Evolutionary conservation across 2,113 vertebrate genomes (phyloP), one percentile per base, ranked within the genome.

Genomic region (Uropsilus gracilis): DNA sequence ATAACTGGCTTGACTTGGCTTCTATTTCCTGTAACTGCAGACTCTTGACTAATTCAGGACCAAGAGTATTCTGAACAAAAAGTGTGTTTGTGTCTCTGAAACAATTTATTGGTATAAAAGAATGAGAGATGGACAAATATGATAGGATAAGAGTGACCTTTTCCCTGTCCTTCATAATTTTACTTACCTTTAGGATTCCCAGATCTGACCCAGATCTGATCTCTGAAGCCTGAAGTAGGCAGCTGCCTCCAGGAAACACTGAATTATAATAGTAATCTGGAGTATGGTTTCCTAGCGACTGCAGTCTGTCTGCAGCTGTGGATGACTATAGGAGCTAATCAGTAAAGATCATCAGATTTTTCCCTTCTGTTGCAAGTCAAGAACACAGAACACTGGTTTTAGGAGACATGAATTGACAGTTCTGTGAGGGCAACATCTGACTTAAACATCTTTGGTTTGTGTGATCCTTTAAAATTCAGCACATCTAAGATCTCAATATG

Each of bases 221-320:
- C 75, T 94, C 55, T 81, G 91, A 97, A 42, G 94, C 96, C 34
- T 94, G 86, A 91, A 95, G 91, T 86, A 53, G 64, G 64, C 48
- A 73, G 55, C 32, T 94, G 89, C 95, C 96, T 89, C 50, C 28
- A 17, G 97, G 96, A 95, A 84, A 86, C 61, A 50, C 24, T 86
- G 63, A 55, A 39, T 59, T 92, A n/a, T 69, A 94, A 24, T 9
- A 48, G 64, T 42, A 13, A 5, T 68, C 9, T 24, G 22, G 46
- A 53, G 14, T 84, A 2, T 13, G 6, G 69, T 66, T 93, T 95
- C 50, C 68, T 57, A 82, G 86, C 48, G 68, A 93, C 89, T 34
- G 12, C 37, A 48, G 53, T 28, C 69, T 89, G 94, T 86, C 89
- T 92, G 61, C 69, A 91, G 95, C 82, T 39, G 39, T 16, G 14